Evolutionary conservation across 2,888 invertebrate species (phyloP).

Genomic region (Hyposoter didymator): DNA sequence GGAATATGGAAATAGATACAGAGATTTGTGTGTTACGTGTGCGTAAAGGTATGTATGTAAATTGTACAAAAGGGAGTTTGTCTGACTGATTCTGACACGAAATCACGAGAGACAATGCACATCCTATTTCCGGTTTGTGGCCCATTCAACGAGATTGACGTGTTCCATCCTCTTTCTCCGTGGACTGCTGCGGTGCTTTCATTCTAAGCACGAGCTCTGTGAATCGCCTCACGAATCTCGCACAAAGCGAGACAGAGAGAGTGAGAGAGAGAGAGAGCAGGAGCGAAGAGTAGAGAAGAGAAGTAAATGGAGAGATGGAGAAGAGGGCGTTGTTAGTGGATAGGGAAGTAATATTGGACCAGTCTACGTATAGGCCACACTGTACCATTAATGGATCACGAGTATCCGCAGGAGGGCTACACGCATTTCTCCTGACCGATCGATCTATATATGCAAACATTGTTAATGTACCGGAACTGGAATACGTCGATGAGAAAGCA

Average conservation of each 20-base stretch:
- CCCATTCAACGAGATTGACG: conserved; percentile 61
- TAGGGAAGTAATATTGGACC: conserved; percentile 35
- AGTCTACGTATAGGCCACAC: not conserved
- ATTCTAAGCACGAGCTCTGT: conserved; percentile 27
- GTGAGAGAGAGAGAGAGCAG: conserved; percentile 6
- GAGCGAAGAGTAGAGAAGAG: conserved; percentile 3
- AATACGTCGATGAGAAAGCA: conserved; percentile 45
- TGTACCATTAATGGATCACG: conserved; percentile 46
- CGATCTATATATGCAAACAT: conserved; percentile 36
- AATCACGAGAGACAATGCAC: conserved; percentile 72
- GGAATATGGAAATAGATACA: not conserved
- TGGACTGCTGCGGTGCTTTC: conserved; percentile 22
- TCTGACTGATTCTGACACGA: conserved; percentile 56
- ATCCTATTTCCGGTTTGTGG: conserved; percentile 73
- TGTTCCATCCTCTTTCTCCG: conserved; percentile 38
- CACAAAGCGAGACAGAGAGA: not conserved
- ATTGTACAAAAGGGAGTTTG: conserved; percentile 45
- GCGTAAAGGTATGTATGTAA: conserved; percentile 4
- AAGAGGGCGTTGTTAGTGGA: conserved; percentile 23
- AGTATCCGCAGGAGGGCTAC: conserved; percentile 9
- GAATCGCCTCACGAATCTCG: conserved; percentile 15
- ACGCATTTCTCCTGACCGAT: conserved; percentile 29
- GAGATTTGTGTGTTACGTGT: not conserved
- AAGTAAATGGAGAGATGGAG: conserved; percentile 19
- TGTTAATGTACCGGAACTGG: conserved; percentile 50